phyloP scores from a whole-genome alignment of 1,140 invertebrate genomes.

The Calosoma granatense region DNA sequence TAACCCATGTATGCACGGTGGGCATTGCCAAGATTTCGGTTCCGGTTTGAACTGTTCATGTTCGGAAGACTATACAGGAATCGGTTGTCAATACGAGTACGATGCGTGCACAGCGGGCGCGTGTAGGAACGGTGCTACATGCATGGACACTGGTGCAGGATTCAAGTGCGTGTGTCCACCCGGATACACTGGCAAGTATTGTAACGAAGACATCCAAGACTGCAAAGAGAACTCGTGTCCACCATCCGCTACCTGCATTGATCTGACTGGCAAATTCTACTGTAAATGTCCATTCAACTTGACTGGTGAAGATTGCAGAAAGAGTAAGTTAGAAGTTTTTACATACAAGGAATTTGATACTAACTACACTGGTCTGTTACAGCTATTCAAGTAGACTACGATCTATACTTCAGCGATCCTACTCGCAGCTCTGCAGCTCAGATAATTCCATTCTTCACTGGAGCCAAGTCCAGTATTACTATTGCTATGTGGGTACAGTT shows the following conservation, averaged over 20 bases:
- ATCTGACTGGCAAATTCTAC: constrained; percentile 84
- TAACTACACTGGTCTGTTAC: constrained; percentile 30
- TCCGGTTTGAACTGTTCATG: constrained; percentile 92
- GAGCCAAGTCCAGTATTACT: constrained; percentile 66
- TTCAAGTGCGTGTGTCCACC: constrained; percentile 79
- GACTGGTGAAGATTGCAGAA: constrained; percentile 92
- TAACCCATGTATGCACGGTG: constrained; percentile 91
- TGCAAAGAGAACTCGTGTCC: constrained; percentile 92
- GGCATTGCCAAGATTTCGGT: constrained; percentile 88
- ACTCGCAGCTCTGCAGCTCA: constrained; percentile 78
- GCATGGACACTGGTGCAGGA: constrained; percentile 70
- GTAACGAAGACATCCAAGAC: constrained; percentile 85
- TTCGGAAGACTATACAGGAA: constrained; percentile 70
- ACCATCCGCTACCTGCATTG: constrained; percentile 86
- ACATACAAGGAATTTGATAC: neutral
- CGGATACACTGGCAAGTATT: constrained; percentile 79
- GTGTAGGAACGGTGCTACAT: constrained; percentile 89
- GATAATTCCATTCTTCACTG: constrained; percentile 79
- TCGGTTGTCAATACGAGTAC: constrained; percentile 89
- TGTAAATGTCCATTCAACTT: constrained; percentile 94
- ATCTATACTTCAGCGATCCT: constrained; percentile 87
- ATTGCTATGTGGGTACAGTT: constrained; percentile 95
- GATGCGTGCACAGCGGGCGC: constrained; percentile 79
- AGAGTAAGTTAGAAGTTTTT: constrained; percentile 52
- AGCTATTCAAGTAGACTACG: constrained; percentile 93